phyloP scores from a whole-genome alignment of 2,113 vertebrate species.

The Paratilapia polleni region DNA sequence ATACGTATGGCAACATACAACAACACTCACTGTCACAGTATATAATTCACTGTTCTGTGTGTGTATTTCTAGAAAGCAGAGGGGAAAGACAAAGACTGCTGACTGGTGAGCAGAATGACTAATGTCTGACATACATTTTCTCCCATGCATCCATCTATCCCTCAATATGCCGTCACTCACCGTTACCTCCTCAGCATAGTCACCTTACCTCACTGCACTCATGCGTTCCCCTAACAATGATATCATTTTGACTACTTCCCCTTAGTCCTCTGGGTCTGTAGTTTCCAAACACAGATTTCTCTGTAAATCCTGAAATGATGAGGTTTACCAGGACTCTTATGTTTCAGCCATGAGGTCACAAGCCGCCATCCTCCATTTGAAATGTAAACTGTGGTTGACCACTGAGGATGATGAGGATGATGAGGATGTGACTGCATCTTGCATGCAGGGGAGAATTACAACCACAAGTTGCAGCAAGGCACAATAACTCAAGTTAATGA shows the following conservation, averaged over 20 bases:
- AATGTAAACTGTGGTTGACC: constrained; percentile 41
- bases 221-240: constrained; percentile 12
- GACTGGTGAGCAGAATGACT: constrained; percentile 23
- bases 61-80: neutral
- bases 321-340: constrained; percentile 12
- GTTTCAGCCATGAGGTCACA: constrained; percentile 32
- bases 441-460: neutral
- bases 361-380: constrained; percentile 19
- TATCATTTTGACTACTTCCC: constrained; percentile 20
- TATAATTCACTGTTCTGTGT: neutral
- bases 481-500: constrained; percentile 3
- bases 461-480: neutral
- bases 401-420: constrained; percentile 25
- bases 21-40: too few species aligned
- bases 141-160: neutral
- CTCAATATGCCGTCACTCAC: neutral
- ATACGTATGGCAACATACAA: too few species aligned
- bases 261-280: neutral
- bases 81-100: neutral
- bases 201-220: neutral
- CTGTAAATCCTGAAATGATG: neutral
- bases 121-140: neutral
- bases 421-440: constrained; percentile 13
- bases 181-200: neutral
- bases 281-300: constrained; percentile 40